Percentiles rank a stretch among this genome's conserved stretches.
These are phyloP conservation scores for Seriola aureovittata DNA, from an alignment of 2,113 vertebrate genomes.

Conservation along the genomic window DNA sequence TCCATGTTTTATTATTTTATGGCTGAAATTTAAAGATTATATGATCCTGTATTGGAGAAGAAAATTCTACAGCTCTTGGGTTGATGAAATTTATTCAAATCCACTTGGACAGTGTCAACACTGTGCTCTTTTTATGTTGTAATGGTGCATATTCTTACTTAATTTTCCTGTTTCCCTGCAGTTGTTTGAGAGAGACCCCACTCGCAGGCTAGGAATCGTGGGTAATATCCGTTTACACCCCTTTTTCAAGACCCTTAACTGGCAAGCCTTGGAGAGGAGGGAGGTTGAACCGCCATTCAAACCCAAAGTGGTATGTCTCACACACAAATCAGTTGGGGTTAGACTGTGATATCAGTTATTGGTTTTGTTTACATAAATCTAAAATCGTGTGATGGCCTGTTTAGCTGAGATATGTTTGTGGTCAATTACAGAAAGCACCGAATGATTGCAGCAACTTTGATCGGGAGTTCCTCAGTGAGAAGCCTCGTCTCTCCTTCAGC, in stretches of 20 bases:
- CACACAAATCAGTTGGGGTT: background rate
- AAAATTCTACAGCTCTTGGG: background rate
- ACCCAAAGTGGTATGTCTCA: slow-evolving; percentile 94
- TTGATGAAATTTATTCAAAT: background rate
- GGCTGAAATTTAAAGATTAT: background rate
- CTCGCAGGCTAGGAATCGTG: slow-evolving; percentile 90
- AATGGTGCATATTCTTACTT: background rate
- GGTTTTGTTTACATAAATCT: background rate
- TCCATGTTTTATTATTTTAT: background rate
- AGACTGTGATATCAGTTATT: background rate
- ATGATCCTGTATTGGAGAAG: background rate
- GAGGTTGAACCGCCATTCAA: slow-evolving; percentile 94
- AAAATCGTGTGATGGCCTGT: background rate
- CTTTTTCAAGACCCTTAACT: slow-evolving; percentile 96
- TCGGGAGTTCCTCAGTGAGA: slow-evolving; percentile 96
- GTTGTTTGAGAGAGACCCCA: slow-evolving; percentile 95
- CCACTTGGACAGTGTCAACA: background rate
- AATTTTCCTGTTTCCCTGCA: slow-evolving; percentile 67
- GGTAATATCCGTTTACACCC: slow-evolving; percentile 90
- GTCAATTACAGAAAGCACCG: slow-evolving; percentile 88
- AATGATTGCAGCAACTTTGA: slow-evolving; percentile 98
- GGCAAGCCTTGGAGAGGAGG: slow-evolving; percentile 89
- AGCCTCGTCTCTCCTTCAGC: slow-evolving; percentile 92
- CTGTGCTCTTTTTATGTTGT: background rate
- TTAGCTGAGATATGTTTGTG: slow-evolving; percentile 41